phyloP scores from a whole-genome alignment of 2,888 invertebrate genomes.

The Orchesellides sinensis region DNA sequence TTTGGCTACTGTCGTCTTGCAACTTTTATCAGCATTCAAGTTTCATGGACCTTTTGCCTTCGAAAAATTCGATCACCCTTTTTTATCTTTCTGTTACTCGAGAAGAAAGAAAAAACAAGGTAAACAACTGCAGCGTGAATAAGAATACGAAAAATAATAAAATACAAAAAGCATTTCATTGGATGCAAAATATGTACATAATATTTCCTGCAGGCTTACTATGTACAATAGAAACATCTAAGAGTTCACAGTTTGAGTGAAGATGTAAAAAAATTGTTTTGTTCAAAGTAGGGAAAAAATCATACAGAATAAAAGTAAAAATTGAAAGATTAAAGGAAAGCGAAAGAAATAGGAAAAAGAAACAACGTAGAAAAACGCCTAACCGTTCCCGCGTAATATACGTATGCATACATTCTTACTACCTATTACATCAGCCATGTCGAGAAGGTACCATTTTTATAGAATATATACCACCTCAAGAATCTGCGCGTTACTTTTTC shows the following conservation, averaged over 20 bases:
- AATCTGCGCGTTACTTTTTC: slow-evolving; percentile 32
- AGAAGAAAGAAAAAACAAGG: slow-evolving; percentile 9
- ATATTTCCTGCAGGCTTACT: not conserved
- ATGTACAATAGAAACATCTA: not conserved
- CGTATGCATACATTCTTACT: too few relatives aligned
- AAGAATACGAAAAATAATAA: not conserved
- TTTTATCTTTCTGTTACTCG: slow-evolving; percentile 2
- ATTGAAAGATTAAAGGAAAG: not conserved
- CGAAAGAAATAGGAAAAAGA: not conserved
- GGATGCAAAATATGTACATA: too few relatives aligned
- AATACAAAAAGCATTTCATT: too few relatives aligned
- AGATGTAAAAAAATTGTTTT: too few relatives aligned
- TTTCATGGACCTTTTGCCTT: slow-evolving; percentile 45
- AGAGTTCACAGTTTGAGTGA: not conserved
- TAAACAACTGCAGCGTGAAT: slow-evolving; percentile 27
- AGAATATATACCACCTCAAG: not conserved
- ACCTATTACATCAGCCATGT: too few relatives aligned
- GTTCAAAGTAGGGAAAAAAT: too few relatives aligned
- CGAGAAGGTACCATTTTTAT: slow-evolving; percentile 3
- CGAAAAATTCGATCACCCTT: slow-evolving; percentile 42
- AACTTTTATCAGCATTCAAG: too few relatives aligned
- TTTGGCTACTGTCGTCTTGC: not conserved
- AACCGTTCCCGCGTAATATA: not conserved
- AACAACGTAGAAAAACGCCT: not conserved
- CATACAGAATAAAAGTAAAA: too few relatives aligned